Base-by-base conservation (phyloP, 2,113 vertebrate genomes). In the Nothoprocta perdicaria region DNA sequence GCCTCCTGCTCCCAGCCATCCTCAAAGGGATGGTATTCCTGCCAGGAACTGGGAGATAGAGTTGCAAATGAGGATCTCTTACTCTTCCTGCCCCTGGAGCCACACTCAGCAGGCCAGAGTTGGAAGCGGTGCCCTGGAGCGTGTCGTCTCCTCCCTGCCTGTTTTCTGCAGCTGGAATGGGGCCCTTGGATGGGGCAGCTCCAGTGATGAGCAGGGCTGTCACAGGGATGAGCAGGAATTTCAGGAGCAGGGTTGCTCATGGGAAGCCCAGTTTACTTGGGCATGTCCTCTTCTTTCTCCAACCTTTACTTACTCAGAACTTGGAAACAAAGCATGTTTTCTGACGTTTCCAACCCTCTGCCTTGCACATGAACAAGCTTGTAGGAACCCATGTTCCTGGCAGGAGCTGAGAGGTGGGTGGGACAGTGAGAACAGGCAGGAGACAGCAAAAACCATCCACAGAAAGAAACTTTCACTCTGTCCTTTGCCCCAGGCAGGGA, bases 291-390 rank as follows among this genome's bases (percentile, higher is more conserved):
- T 77, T 80, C 72, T 55, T 33, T 68, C 85, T 74, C 68, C 79
- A 74, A 23, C 21, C 60, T 38, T 31, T 40, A 23, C 18, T 0
- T 4, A 85, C 75, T 87, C 85, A 77, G 72, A 71, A 55, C 35
- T 75, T 10, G 76, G 88, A 90, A 96, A 91, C 92, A 88, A 94
- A 95, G 76, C n/a, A 1, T 2, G 0, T n/a, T 85, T 89, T 77
- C 85, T 92, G 91, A 86, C 26, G 2, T 45, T 85, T 67, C 72
- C 88, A 86, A 68, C 41, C 68, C 79, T 96, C 65, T 93, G 83
- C 77, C 85, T 76, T 14, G 57, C 88, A 90, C 94, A 95, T 94
- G 94, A 95, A 79, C 9, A 0, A 95, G 86, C 95, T 91, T 95
- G 94, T 86, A 94, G 80, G 58, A 91, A 21, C 31, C 60, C 76